Conservation (phyloP, 2,888 invertebrate species). For the Luffia ferchaultella region DNA sequence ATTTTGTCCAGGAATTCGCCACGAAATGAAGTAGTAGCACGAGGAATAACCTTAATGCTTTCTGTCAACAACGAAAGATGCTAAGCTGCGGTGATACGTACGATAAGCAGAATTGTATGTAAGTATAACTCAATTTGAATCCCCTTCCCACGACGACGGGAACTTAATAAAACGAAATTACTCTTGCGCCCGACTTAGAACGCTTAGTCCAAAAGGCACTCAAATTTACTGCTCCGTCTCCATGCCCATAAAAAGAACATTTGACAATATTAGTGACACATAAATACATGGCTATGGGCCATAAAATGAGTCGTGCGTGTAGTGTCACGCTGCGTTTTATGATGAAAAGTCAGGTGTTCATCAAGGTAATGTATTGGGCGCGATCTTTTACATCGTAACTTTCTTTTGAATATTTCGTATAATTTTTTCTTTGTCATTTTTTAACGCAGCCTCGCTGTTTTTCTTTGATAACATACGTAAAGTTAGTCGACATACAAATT, state of each 20-base stretch:
- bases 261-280: conserved; percentile 29
- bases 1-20: too few relatives aligned
- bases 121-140: neutral
- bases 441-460: too few relatives aligned
- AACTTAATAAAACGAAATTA: conserved; percentile 51
- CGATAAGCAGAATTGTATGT: too few relatives aligned
- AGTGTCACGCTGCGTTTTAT: neutral
- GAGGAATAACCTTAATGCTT: too few relatives aligned
- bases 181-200: conserved; percentile 15
- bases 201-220: conserved; percentile 33
- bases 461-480: too few relatives aligned
- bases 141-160: conserved; percentile 5
- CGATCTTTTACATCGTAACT: neutral
- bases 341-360: conserved; percentile 5
- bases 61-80: too few relatives aligned
- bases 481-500: too few relatives aligned
- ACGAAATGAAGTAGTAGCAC: too few relatives aligned
- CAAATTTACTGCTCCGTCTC: conserved; percentile 42
- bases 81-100: too few relatives aligned
- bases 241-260: conserved; percentile 38
- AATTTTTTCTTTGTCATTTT: too few relatives aligned
- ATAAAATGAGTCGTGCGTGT: conserved; percentile 1
- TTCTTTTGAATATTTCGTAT: too few relatives aligned
- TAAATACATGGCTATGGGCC: conserved; percentile 24
- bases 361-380: conserved; percentile 1